Evolutionary conservation across 2,797 vertebrate genomes (phyloP).

Genomic region (Ctenochaetus hawaiiensis): DNA sequence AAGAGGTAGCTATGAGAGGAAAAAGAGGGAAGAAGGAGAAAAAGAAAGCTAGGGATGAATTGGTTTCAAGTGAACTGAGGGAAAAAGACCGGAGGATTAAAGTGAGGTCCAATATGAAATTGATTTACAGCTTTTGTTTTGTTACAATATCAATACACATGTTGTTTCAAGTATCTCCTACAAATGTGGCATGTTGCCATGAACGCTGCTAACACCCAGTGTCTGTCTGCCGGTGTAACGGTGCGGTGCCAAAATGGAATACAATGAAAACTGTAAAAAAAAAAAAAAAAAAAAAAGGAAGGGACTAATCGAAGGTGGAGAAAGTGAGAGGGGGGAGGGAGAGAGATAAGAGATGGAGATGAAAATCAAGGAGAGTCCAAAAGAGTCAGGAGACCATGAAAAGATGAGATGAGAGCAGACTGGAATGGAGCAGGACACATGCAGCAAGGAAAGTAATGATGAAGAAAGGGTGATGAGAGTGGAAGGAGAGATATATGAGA

Average conservation of each 20-base stretch:
- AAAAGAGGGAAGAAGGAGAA: not conserved
- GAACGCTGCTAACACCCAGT: conserved; percentile 49
- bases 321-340: not conserved
- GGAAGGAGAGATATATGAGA: conserved; percentile 41
- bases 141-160: conserved; percentile 63
- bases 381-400: not conserved
- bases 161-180: conserved; percentile 76
- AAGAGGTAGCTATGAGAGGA: conserved; percentile 46
- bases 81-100: conserved; percentile 16
- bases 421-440: conserved; percentile 32
- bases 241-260: conserved; percentile 35
- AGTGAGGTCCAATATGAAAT: conserved; percentile 36
- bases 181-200: conserved; percentile 42
- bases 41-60: conserved; percentile 3
- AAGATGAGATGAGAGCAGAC: conserved; percentile 20
- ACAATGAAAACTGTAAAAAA: conserved; percentile 28
- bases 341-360: not conserved
- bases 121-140: conserved; percentile 52
- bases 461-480: conserved; percentile 40
- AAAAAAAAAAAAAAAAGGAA: conserved; percentile 7
- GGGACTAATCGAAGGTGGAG: conserved; percentile 5
- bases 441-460: conserved; percentile 28
- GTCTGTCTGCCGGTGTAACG: conserved; percentile 42
- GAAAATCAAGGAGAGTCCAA: not conserved
- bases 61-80: conserved; percentile 19